Percentiles rank a stretch among this genome's conserved stretches.
phyloP scores from a whole-genome alignment of 2,888 invertebrate species.

The Rhingia rostrata region DNA sequence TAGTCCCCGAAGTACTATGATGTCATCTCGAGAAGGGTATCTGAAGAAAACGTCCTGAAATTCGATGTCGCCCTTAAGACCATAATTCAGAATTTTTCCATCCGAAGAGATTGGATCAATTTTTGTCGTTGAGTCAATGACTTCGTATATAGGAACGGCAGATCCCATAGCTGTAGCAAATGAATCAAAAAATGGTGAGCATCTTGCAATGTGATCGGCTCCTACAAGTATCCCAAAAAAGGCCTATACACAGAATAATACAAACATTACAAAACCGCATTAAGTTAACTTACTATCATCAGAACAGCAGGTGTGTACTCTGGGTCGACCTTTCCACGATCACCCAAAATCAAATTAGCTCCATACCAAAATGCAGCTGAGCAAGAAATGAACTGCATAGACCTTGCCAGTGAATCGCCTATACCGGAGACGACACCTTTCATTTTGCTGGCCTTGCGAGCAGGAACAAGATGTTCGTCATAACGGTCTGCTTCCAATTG shows the following conservation, averaged over 20 bases:
- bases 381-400: constrained; percentile 88
- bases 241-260: constrained; percentile 53
- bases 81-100: constrained; percentile 85
- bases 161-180: constrained; percentile 88
- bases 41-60: constrained; percentile 87
- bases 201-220: constrained; percentile 89
- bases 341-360: constrained; percentile 87
- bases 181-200: constrained; percentile 89
- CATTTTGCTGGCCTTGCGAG: constrained; percentile 85
- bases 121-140: constrained; percentile 88
- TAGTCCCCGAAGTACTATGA: constrained; percentile 87
- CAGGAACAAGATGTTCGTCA: constrained; percentile 83
- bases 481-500: constrained; percentile 87
- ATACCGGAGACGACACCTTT: constrained; percentile 87
- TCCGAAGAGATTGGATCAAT: constrained; percentile 88
- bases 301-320: constrained; percentile 88
- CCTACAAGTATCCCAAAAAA: constrained; percentile 90
- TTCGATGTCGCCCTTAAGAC: constrained; percentile 86
- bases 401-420: constrained; percentile 88
- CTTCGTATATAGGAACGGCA: constrained; percentile 88
- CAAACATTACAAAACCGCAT: background rate
- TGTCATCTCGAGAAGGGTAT: constrained; percentile 90
- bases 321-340: constrained; percentile 84
- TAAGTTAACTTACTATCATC: constrained; percentile 85
- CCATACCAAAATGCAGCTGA: constrained; percentile 92